Evolutionary conservation across 1,140 invertebrate species (phyloP), one percentile per base, ranked within the genome.

Genomic region (Drosophila varians): DNA sequence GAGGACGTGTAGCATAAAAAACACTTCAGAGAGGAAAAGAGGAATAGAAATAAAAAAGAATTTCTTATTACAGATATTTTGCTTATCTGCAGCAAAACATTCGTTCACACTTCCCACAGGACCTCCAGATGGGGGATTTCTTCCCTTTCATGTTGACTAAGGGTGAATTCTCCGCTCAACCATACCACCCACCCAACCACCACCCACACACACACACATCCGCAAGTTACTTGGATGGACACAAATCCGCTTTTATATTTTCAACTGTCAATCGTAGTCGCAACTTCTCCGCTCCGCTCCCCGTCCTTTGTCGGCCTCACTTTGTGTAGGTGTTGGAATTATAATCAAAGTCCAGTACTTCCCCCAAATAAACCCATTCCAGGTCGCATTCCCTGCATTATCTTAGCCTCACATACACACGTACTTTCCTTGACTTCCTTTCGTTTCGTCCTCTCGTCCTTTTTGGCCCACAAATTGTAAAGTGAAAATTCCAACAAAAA

Each of bases 191-290:
- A 45, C 49, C 26, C n/a, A 1, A 7, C 6, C 12, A 21, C 11
- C 28, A 38, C 26, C 14, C 14, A 11, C 43, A 36, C 34, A 19
- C 51, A 54, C 48, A 38, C 53, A 23, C 48, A 43, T 28, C 47
- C 12, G 12, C 12, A 18, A 16, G 49, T 42, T 38, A 75, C 58
- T 57, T 53, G 57, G 54, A 76, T 43, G 69, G 78, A 86, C 79
- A 84, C 80, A 84, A 84, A 84, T 84, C 80, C 80, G 80, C 80
- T 84, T 86, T 84, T 84, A 84, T 84, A 84, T 84, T 84, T 84
- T 84, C 80, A 86, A 84, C 80, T 84, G 80, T 84, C 80, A 84
- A 84, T 84, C 79, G 79, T 80, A 66, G 65, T 69, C 61, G 72
- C 75, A 74, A 84, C 79, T 84, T 68, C 71, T 31, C 16, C 36